Base-by-base conservation (phyloP, 35 echinoderm and acorn worm species). In the Lytechinus pictus region DNA sequence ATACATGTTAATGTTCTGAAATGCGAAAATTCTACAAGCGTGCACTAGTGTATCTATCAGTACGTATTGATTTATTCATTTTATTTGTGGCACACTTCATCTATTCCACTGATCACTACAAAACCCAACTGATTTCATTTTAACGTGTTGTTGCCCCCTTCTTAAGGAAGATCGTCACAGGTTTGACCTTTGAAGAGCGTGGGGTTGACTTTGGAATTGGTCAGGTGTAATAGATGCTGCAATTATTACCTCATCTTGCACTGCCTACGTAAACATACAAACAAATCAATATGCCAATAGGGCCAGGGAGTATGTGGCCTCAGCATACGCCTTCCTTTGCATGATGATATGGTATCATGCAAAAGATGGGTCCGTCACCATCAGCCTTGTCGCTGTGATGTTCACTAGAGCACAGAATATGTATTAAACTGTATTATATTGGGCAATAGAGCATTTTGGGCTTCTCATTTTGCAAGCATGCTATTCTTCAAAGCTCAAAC, bases 251-350 rank as follows among this genome's bases (percentile, higher is more conserved):
- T 79, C 66, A 79, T 79, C 66, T 79, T 79, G 19, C 66, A n/a
- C 66, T 79, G 66, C 66, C 66, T 79, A 79, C 66, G 66, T 79
- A 79, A 79, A 79, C 66, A 79, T 24, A 79, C 66, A 79, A 79
- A 79, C 66, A 79, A 79, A 79, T 79, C 66, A 79, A 79, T 79
- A 79, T 24, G 16, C 21, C 66, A 79, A 79, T 79, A 79, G 66
- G 8, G 21, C 19, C n/a, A 79, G 66, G 8, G 21, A 79, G 66
- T 24, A 24, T 79, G 66, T 79, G 66, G 66, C 66, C 66, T 24
- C 66, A 79, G 66, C n/a, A 14, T 24, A 14, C 66, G 14, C 14
- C 61, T 71, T 16, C 61, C 61, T 79, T 58, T 79, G 21, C 66
- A 79, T 79, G 16, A 19, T 16, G 66, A n/a, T 79, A 79, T 5